phyloP scores from a whole-genome alignment of 2,888 invertebrate species.

The Colostygia pectinataria region DNA sequence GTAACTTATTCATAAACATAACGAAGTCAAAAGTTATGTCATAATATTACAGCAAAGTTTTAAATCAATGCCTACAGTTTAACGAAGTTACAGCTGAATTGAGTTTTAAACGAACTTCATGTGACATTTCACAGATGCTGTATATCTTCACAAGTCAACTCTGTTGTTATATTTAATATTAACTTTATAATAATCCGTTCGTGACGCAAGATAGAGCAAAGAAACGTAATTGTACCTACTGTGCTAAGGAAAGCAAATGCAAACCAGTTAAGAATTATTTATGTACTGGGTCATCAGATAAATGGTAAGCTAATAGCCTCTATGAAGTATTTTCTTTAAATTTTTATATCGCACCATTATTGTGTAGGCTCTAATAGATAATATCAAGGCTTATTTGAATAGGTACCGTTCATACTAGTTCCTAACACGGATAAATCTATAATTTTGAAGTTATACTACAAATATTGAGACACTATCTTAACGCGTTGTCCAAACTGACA shows the following conservation, averaged over 20 bases:
- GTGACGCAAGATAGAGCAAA: slow-evolving; percentile 2
- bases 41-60: slow-evolving; percentile 28
- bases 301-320: too few species aligned
- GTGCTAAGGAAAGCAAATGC: slow-evolving; percentile 4
- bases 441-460: slow-evolving; percentile 28
- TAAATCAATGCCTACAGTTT: neutral
- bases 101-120: too few species aligned
- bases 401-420: slow-evolving; percentile 65
- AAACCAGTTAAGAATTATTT: neutral
- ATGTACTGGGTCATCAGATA: slow-evolving; percentile 41
- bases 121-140: too few species aligned
- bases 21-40: slow-evolving; percentile 27
- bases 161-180: slow-evolving; percentile 6
- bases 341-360: slow-evolving; percentile 62
- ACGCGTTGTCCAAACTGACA: neutral
- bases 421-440: slow-evolving; percentile 40
- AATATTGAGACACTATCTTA: slow-evolving; percentile 19
- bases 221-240: neutral
- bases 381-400: slow-evolving; percentile 67
- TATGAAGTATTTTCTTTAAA: slow-evolving; percentile 6
- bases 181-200: too few species aligned
- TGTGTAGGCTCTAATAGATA: slow-evolving; percentile 60
- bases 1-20: slow-evolving; percentile 31
- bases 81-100: too few species aligned
- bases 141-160: too few species aligned